A percentile compares a stretch with the other conserved stretches of the same genome.
phyloP scores from a whole-genome alignment of 2,888 invertebrate genomes.

The Morpho achilles region DNA sequence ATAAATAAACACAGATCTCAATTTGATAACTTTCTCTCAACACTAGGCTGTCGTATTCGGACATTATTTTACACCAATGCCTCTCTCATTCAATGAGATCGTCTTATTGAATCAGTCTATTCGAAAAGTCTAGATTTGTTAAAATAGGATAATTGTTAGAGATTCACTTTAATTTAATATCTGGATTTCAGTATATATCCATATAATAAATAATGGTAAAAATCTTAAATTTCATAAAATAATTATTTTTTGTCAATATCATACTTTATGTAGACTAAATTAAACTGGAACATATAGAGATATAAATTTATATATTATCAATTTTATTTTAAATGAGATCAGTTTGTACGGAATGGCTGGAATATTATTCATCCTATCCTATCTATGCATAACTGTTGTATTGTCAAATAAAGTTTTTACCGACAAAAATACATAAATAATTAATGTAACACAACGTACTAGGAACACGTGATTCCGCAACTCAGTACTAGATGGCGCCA shows the following conservation, averaged over 20 bases:
- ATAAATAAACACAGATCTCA: too few species aligned
- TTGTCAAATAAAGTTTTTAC: too few species aligned
- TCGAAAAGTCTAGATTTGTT: slow-evolving; percentile 29
- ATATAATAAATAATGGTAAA: not conserved
- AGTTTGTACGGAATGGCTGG: slow-evolving; percentile 19
- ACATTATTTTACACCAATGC: slow-evolving; percentile 13
- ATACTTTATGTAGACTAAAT: too few species aligned
- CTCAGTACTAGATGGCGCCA: too few species aligned
- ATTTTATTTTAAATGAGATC: slow-evolving; percentile 9
- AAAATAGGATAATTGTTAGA: slow-evolving; percentile 18
- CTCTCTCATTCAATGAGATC: slow-evolving; percentile 51
- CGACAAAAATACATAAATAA: too few species aligned
- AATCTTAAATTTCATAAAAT: too few species aligned
- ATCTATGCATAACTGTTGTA: too few species aligned
- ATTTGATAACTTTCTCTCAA: too few species aligned
- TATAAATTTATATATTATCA: not conserved
- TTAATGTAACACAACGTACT: too few species aligned
- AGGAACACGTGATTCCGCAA: too few species aligned
- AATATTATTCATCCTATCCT: not conserved
- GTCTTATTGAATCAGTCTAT: slow-evolving; percentile 48
- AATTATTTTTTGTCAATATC: too few species aligned
- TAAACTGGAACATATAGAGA: too few species aligned
- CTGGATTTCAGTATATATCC: slow-evolving; percentile 5
- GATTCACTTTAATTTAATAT: slow-evolving; percentile 12
- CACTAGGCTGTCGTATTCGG: not conserved